These are phyloP conservation scores for Pseudomugil tenellus DNA, from an alignment of 2,797 vertebrate species.

Conservation along the genomic window DNA sequence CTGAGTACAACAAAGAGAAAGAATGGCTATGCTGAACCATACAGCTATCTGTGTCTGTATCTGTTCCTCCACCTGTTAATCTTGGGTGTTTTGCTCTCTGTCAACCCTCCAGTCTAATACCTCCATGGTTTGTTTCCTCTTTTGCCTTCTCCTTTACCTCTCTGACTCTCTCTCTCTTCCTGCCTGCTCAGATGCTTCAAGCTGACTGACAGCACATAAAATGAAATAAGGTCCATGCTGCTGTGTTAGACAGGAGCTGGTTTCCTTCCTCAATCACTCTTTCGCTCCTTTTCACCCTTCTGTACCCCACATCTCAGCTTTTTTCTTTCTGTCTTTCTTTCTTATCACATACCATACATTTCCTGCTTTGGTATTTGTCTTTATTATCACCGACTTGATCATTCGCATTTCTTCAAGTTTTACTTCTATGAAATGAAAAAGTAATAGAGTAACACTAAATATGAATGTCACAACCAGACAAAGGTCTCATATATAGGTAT, in stretches of 20 bases:
- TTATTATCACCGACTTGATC: constrained; percentile 50
- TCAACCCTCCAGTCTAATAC: constrained; percentile 51
- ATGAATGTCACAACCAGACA: constrained; percentile 48
- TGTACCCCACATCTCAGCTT: constrained; percentile 26
- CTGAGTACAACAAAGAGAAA: constrained; percentile 63
- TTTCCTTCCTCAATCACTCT: constrained; percentile 63
- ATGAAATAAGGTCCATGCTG: constrained; percentile 72
- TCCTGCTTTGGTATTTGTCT: constrained; percentile 61
- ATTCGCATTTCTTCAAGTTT: constrained; percentile 45
- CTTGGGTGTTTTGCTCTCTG: constrained; percentile 62
- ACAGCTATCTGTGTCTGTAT: constrained; percentile 68
- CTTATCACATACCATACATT: constrained; percentile 52
- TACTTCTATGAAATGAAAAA: constrained; percentile 44
- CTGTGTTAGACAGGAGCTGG: constrained; percentile 66
- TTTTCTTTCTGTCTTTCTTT: constrained; percentile 20
- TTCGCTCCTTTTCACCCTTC: constrained; percentile 61
- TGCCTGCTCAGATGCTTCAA: constrained; percentile 62
- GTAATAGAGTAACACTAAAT: constrained; percentile 42
- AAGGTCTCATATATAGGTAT: constrained; percentile 65
- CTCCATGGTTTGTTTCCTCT: constrained; percentile 57
- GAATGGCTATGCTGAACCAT: constrained; percentile 55
- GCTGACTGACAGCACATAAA: constrained; percentile 80
- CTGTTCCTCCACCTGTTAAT: constrained; percentile 70
- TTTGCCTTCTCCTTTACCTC: constrained; percentile 28
- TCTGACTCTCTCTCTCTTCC: constrained; percentile 45